These are phyloP conservation scores for Pterostichus niger DNA, from an alignment of 2,888 invertebrate genomes.

Conservation along the genomic window DNA sequence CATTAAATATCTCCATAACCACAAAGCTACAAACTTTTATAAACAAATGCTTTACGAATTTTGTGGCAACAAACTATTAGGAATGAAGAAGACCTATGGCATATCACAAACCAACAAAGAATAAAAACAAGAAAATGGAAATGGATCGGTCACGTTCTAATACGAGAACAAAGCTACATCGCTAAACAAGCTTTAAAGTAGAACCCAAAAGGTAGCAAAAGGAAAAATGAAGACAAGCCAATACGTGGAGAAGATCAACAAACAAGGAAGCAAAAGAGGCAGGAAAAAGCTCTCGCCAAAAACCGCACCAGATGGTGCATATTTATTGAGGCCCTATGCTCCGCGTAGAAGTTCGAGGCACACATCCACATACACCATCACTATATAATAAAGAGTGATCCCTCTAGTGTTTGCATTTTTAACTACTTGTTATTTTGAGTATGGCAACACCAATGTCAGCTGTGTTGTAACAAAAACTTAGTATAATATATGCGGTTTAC, in stretches of 20 bases:
- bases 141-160: constrained; percentile 9
- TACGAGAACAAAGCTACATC: constrained; percentile 1
- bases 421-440: too few relatives aligned
- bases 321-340: constrained; percentile 34
- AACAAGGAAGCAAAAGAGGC: background rate
- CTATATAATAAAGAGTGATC: too few relatives aligned
- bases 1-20: background rate
- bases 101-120: constrained; percentile 4
- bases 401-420: too few relatives aligned
- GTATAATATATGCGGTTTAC: too few relatives aligned
- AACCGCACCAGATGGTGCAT: constrained; percentile 9
- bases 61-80: background rate
- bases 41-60: constrained; percentile 28
- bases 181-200: background rate
- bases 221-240: background rate
- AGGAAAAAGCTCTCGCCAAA: constrained; percentile 15
- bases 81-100: constrained; percentile 12
- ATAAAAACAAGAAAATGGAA: constrained; percentile 17
- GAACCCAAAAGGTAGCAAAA: constrained; percentile 16
- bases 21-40: constrained; percentile 11
- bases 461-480: too few relatives aligned
- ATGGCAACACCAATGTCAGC: too few relatives aligned
- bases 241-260: constrained; percentile 9
- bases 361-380: too few relatives aligned
- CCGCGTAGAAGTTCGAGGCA: background rate